Evolutionary conservation across 2,113 vertebrate species (phyloP).

Genomic region (Dicaeum eximium): DNA sequence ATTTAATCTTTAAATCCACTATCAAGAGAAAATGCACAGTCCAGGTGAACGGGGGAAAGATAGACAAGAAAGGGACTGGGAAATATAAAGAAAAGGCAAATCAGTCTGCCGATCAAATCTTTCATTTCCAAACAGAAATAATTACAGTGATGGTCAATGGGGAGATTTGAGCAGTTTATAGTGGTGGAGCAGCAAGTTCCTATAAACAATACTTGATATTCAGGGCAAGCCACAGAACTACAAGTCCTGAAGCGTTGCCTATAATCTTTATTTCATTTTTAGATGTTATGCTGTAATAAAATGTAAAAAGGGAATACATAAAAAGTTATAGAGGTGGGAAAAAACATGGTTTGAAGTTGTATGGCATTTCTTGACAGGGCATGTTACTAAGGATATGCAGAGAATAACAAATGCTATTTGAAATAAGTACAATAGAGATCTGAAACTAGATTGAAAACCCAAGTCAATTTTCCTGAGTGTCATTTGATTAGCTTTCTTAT

Average conservation of each 20-base stretch:
- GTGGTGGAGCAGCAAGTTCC: slow-evolving; percentile 44
- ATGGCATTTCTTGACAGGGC: slow-evolving; percentile 72
- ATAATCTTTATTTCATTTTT: slow-evolving; percentile 83
- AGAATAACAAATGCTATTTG: slow-evolving; percentile 77
- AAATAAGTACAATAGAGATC: slow-evolving; percentile 76
- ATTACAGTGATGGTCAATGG: slow-evolving; percentile 73
- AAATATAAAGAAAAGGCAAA: slow-evolving; percentile 52
- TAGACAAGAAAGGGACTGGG: slow-evolving; percentile 37
- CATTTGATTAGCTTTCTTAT: slow-evolving; percentile 76
- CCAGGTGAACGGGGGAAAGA: slow-evolving; percentile 44
- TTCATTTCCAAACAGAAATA: slow-evolving; percentile 76
- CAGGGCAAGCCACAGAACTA: slow-evolving; percentile 66
- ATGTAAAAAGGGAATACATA: slow-evolving; percentile 81
- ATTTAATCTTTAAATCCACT: slow-evolving; percentile 68
- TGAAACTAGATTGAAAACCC: slow-evolving; percentile 75
- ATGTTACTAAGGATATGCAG: slow-evolving; percentile 77
- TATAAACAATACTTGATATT: slow-evolving; percentile 76
- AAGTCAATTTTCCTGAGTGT: slow-evolving; percentile 78
- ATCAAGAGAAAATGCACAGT: slow-evolving; percentile 45
- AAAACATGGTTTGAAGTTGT: slow-evolving; percentile 76
- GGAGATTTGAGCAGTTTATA: slow-evolving; percentile 70
- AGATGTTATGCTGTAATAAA: slow-evolving; percentile 79
- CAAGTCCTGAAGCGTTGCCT: slow-evolving; percentile 74
- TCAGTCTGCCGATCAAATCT: slow-evolving; percentile 61
- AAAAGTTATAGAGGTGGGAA: slow-evolving; percentile 76